A percentile compares a stretch with the other conserved stretches of the same genome.
Conservation (phyloP, 2,888 invertebrate genomes). For the Hydropsyche betteni region DNA sequence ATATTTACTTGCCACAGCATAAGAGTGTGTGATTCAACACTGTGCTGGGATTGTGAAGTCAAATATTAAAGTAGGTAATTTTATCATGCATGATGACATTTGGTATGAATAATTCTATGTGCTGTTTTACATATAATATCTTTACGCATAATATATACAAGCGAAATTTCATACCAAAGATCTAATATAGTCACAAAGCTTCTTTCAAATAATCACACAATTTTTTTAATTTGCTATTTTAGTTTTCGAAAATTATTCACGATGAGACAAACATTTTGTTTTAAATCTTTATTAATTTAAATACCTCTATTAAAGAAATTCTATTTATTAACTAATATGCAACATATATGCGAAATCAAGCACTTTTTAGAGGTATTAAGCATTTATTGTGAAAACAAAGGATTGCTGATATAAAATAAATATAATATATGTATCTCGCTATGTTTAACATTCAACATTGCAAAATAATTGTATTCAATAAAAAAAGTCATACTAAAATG, state of each 20-base stretch:
- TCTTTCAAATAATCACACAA: conserved; percentile 5
- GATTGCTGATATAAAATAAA: conserved; percentile 38
- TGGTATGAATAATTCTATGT: conserved; percentile 30
- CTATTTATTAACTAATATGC: conserved; percentile 28
- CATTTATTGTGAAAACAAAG: conserved; percentile 34
- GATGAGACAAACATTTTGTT: too few relatives aligned
- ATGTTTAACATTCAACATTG: conserved; percentile 26
- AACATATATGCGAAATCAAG: conserved; percentile 37
- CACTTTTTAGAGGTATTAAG: conserved; percentile 33
- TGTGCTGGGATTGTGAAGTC: conserved; percentile 67
- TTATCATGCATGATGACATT: conserved; percentile 59
- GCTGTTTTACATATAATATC: background rate
- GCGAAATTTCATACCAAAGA: too few relatives aligned
- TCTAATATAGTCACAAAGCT: too few relatives aligned
- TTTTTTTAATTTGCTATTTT: background rate
- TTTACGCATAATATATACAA: too few relatives aligned
- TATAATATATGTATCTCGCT: conserved; percentile 34
- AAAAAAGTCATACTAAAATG: background rate
- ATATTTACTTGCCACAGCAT: conserved; percentile 39
- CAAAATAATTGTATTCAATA: conserved; percentile 17
- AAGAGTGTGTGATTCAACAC: conserved; percentile 57
- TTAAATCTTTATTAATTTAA: background rate
- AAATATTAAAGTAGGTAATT: conserved; percentile 62
- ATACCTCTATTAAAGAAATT: conserved; percentile 36
- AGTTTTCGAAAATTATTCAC: too few relatives aligned